Evolutionary conservation across 1,140 invertebrate species (phyloP).

Genomic region (Polyergus mexicanus): DNA sequence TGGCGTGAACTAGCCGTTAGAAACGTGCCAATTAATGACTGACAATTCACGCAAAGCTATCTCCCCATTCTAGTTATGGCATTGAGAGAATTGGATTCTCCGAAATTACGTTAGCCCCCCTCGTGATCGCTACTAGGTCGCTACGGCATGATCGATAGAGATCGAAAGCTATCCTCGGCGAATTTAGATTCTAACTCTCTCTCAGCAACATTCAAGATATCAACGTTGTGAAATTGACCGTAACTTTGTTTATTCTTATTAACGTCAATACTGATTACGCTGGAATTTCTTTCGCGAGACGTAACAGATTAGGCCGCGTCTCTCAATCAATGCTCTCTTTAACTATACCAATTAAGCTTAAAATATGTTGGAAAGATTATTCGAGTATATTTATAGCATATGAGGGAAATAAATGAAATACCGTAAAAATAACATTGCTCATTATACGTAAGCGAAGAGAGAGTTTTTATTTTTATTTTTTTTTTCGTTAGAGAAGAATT

Average conservation of each 20-base stretch:
- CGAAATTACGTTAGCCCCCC: constrained; percentile 29
- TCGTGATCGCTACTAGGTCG: constrained; percentile 27
- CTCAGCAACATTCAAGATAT: neutral
- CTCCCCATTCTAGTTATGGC: constrained; percentile 2
- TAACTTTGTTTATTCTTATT: constrained; percentile 3
- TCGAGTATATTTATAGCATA: neutral
- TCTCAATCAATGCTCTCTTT: constrained; percentile 25
- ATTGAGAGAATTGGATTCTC: constrained; percentile 44
- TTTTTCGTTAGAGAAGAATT: neutral
- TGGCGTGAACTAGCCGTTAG: constrained; percentile 3
- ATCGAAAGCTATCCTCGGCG: neutral
- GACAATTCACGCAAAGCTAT: constrained; percentile 54
- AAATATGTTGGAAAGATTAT: neutral
- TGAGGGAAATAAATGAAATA: neutral
- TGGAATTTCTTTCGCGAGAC: constrained; percentile 4
- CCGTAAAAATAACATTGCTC: neutral
- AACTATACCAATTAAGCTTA: constrained; percentile 18
- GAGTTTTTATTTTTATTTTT: neutral
- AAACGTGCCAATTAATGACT: constrained; percentile 31
- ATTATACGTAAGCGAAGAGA: neutral
- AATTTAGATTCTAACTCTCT: constrained; percentile 5
- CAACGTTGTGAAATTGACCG: neutral
- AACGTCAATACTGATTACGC: neutral
- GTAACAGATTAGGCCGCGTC: constrained; percentile 24
- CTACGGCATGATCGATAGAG: constrained; percentile 5